A percentile compares a stretch with the other conserved stretches of the same genome.
Evolutionary conservation across 2,888 invertebrate genomes (phyloP).

Genomic region (Tetrapedia diversipes): DNA sequence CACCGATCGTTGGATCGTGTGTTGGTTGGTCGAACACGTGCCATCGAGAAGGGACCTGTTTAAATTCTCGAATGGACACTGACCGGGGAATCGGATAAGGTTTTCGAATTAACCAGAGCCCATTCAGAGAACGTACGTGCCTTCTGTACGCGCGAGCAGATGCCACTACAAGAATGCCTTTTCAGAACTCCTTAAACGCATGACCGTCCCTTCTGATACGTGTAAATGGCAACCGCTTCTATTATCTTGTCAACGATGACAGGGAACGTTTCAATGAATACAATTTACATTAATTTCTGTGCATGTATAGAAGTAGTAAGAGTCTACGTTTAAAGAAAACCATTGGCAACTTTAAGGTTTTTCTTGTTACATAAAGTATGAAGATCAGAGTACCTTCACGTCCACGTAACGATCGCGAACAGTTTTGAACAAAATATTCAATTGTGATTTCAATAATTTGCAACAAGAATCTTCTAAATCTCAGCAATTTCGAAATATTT

Average conservation of each 20-base stretch:
- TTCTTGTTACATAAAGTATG: no score
- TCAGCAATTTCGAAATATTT: no score
- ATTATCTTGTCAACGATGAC: background rate
- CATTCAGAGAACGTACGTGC: constrained; percentile 78
- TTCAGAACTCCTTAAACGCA: constrained; percentile 49
- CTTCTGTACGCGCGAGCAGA: constrained; percentile 46
- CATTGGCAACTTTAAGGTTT: no score
- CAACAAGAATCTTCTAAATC: no score
- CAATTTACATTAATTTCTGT: no score
- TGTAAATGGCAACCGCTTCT: constrained; percentile 7
- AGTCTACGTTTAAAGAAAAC: no score
- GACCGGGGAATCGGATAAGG: constrained; percentile 71
- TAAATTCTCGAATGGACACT: constrained; percentile 23
- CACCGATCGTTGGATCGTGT: background rate
- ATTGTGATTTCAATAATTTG: no score
- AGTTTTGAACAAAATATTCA: no score
- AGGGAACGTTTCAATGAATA: background rate
- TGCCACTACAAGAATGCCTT: constrained; percentile 25
- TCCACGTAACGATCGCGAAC: no score
- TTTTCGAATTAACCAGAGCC: constrained; percentile 75
- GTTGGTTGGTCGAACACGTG: constrained; percentile 19
- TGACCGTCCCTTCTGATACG: constrained; percentile 34
- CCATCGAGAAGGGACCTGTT: constrained; percentile 11
- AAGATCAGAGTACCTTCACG: no score
- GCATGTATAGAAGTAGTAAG: no score